Evolutionary conservation across 1,140 invertebrate species (phyloP), one percentile per base, ranked within the genome.

Genomic region (Microplitis demolitor): DNA sequence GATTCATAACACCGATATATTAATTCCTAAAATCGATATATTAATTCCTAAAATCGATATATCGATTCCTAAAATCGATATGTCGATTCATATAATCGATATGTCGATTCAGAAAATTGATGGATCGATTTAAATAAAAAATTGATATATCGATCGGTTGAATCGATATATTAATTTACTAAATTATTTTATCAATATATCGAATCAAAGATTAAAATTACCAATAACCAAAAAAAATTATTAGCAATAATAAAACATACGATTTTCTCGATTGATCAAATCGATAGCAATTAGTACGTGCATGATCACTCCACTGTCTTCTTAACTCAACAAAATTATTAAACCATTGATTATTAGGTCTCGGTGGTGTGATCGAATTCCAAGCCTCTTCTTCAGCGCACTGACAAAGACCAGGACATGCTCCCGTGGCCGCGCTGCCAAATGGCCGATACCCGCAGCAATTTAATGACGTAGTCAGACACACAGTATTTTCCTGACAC

Each of bases 241-340:
- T 6, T 35, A 45, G 34, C 56, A 69, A 68, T 60, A n/a, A 8
- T 54, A 39, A 66, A 50, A 69, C 76, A 74, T 78, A 83, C 80
- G 72, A 63, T 62, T 67, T 16, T 58, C 56, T 74, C 72, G 81
- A 84, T 8, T 78, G 77, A 67, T 79, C 80, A 61, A 80, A 83
- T 72, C 78, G 80, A 71, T 79, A 83, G 61, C 66, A 71, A 39
- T 78, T 76, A 31, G 69, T 75, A 11, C 81, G 76, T 11, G 76
- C 79, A 56, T 83, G 76, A 66, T 84, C 77, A 67, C 84, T 86
- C 84, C 84, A 86, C 31, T 80, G 81, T 50, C 84, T 77, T 9
- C 84, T 78, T 8, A 85, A 58, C 51, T 84, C 79, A 11, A 66
- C 75, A 35, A 85, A 86, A 24, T 83, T 84, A 14, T 34, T 74